Evolutionary conservation across 2,797 vertebrate genomes (phyloP), one percentile per base, ranked within the genome.

Genomic region (Neomorphus geoffroyi): DNA sequence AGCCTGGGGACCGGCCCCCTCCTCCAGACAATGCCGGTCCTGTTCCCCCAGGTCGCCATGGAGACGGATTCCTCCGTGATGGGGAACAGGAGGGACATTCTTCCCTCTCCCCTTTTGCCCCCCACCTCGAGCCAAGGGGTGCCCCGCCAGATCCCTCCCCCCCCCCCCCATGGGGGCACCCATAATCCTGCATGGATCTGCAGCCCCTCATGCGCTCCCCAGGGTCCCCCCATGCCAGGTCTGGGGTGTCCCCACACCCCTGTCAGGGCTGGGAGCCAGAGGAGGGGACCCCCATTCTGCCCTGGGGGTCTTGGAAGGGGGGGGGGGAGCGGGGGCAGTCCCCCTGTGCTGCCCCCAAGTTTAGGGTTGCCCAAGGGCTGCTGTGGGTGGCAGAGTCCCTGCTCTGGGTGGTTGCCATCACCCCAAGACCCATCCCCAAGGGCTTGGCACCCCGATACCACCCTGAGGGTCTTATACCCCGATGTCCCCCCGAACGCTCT

Each of bases 51-150:
- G 27, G 95, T 98, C 95, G 80, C 95, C 97, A 97, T 97, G 97
- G 97, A 94, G 96, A 98, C 95, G 45, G 96, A 96, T 96, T 96
- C 94, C 95, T 97, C 95, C 82, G 51, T 97, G 93, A 95, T 92
- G 86, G 46, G 61, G 71, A 83, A 92, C 88, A 94, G 96, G 73
- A 93, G 86, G 86, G 66, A 77, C 58, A 88, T 94, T 90, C 80
- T 96, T 95, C 95, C 73, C 18, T 2, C 43, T 39, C 15, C 13
- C 50, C 56, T n/a, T n/a, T n/a, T n/a, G n/a, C n/a, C n/a, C n/a
- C n/a, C n/a, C n/a, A n/a, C n/a, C n/a, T n/a, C n/a, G n/a, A n/a
- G n/a, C n/a, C n/a, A n/a, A n/a, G n/a, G n/a, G n/a, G 3, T 53
- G n/a, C 11, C 80, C 57, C 17, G 3, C 43, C 13, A 66, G 28